Evolutionary conservation across 2,113 vertebrate genomes (phyloP).

Genomic region (Monopterus albus): DNA sequence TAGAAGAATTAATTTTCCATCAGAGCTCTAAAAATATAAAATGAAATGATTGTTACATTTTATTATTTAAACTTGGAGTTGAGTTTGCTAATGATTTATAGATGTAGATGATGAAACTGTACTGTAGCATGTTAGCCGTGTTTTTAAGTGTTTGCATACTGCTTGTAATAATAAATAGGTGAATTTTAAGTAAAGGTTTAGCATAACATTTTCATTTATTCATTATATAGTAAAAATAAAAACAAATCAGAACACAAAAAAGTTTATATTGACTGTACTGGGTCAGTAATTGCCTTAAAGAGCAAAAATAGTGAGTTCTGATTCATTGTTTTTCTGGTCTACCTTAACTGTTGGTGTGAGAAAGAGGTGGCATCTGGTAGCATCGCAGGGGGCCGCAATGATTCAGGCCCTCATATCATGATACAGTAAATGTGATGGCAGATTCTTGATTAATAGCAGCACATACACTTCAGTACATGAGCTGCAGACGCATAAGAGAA

Average conservation of each 20-base stretch:
- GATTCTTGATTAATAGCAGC: not conserved
- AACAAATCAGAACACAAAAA: not conserved
- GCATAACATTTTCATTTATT: too few species aligned
- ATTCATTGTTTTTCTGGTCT: conserved; percentile 22
- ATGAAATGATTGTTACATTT: too few species aligned
- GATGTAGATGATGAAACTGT: too few species aligned
- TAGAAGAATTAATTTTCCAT: not conserved
- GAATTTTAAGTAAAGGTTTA: too few species aligned
- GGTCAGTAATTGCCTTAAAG: not conserved
- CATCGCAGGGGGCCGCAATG: conserved; percentile 33
- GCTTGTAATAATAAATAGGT: too few species aligned
- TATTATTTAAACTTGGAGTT: too few species aligned
- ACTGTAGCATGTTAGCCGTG: not conserved
- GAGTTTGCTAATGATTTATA: too few species aligned
- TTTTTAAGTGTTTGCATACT: not conserved
- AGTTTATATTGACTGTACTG: not conserved
- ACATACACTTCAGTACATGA: too few species aligned
- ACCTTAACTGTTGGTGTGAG: conserved; percentile 57
- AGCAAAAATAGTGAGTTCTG: not conserved
- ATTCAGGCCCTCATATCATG: not conserved
- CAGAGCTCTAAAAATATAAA: not conserved
- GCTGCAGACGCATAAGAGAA: too few species aligned
- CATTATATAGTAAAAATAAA: not conserved
- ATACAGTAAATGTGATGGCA: not conserved
- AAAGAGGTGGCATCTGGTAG: conserved; percentile 65